Conservation (phyloP, 2,797 vertebrate genomes). For the Notolepis coatsorum region DNA sequence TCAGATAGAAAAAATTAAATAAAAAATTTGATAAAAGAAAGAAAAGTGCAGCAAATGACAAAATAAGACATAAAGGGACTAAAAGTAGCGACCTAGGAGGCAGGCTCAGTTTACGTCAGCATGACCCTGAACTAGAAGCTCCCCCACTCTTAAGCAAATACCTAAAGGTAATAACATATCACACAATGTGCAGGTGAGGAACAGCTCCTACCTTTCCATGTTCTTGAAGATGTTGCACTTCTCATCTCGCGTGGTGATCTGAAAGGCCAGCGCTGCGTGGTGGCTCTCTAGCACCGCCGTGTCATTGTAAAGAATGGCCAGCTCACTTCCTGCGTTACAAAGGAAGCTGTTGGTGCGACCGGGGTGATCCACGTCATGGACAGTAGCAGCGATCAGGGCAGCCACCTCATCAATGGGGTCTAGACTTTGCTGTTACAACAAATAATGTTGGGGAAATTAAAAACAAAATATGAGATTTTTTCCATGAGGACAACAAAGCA, state of each 20-base stretch:
- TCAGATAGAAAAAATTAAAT: too few relatives aligned
- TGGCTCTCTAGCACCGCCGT: conserved; percentile 95
- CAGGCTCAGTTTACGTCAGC: too few relatives aligned
- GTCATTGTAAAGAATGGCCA: conserved; percentile 95
- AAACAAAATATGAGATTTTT: too few relatives aligned
- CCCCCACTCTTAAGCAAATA: too few relatives aligned
- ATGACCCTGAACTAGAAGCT: too few relatives aligned
- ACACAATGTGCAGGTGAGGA: too few relatives aligned
- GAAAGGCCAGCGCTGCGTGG: conserved; percentile 94
- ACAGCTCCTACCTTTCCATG: conserved; percentile 88
- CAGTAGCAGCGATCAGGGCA: conserved; percentile 92
- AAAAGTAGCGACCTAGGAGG: too few relatives aligned
- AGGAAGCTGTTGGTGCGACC: conserved; percentile 97
- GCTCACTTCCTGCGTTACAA: conserved; percentile 93
- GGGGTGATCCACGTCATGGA: conserved; percentile 96
- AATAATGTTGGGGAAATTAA: background rate
- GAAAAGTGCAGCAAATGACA: too few relatives aligned
- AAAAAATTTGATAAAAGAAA: too few relatives aligned
- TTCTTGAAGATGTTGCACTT: conserved; percentile 98
- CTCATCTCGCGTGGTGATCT: conserved; percentile 91
- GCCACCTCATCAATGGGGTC: conserved; percentile 93
- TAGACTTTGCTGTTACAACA: conserved; percentile 88
- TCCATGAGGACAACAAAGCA: too few relatives aligned
- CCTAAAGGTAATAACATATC: too few relatives aligned
- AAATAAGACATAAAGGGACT: too few relatives aligned